Base-by-base conservation (phyloP, 2,797 vertebrate species). In the Pygocentrus nattereri region DNA sequence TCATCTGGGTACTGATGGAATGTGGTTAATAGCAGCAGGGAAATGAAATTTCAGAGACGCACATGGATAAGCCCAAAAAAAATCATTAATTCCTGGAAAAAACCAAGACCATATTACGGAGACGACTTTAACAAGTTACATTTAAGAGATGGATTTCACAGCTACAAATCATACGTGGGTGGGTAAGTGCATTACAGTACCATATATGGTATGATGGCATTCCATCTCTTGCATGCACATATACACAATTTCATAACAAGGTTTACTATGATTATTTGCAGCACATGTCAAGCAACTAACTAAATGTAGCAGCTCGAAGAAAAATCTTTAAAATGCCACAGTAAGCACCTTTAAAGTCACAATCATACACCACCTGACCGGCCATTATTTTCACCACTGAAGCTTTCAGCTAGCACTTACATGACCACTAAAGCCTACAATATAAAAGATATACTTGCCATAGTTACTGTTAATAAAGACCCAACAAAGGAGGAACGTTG, bases 41-140 rank as follows among this genome's bases (percentile, higher is more conserved):
- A 86, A 83, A 85, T 83, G 11, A 67, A 81, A 85, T 82, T 83
- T 76, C 52, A 74, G 21, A 79, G 68, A 79, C 74, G 25, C 30
- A 70, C 80, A 79, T 74, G 54, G 67, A 75, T 49, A 73, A 72
- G 18, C 72, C 34, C 21, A 85, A 76, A 76, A n/a, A 38, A 79
- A 80, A 78, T 84, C 58, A 83, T 75, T 78, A 81, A 52, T 76
- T 83, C 76, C 67, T 72, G 59, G 59, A 78, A 80, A 81, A 56
- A 38, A 38, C 65, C 61, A 56, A 74, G 72, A 83, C 73, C 61
- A 71, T 58, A 82, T 82, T 80, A 84, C 64, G 41, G 19, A 79
- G 19, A 44, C 62, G 19, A 71, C 65, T 78, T 81, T 59, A 62
- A 56, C 73, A 79, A 74, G 70, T 78, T 74, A 70, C 6, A 62